Conservation (phyloP, 2,888 invertebrate genomes). For the Anodontia alba region DNA sequence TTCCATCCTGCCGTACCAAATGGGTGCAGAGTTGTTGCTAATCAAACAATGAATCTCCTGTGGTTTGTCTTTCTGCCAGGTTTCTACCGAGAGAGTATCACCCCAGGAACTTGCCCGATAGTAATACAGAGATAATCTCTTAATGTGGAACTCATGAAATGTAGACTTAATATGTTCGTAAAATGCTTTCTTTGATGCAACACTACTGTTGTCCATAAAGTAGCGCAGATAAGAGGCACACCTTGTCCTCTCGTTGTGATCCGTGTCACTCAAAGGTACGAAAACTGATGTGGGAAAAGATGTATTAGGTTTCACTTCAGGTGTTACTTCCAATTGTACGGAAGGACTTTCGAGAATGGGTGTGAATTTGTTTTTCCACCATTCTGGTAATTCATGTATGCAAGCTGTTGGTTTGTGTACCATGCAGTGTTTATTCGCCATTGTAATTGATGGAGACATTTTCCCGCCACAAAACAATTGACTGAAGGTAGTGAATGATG, state of each 20-base stretch:
- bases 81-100: constrained; percentile 65
- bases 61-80: constrained; percentile 69
- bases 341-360: constrained; percentile 19
- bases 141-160: constrained; percentile 71
- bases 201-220: constrained; percentile 72
- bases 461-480: constrained; percentile 68
- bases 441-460: constrained; percentile 67
- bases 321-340: constrained; percentile 42
- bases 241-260: constrained; percentile 64
- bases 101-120: constrained; percentile 70
- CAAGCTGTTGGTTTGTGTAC: constrained; percentile 62
- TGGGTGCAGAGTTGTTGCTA: constrained; percentile 42
- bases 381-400: constrained; percentile 67
- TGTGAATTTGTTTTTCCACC: constrained; percentile 72
- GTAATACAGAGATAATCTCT: constrained; percentile 69
- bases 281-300: constrained; percentile 60
- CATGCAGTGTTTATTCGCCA: constrained; percentile 71
- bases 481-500: constrained; percentile 69
- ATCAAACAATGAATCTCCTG: constrained; percentile 63
- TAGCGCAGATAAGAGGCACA: constrained; percentile 74
- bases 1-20: constrained; percentile 70
- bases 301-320: constrained; percentile 35
- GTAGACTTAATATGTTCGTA: constrained; percentile 63
- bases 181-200: constrained; percentile 65
- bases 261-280: constrained; percentile 72